phyloP scores from a whole-genome alignment of 1,140 invertebrate genomes.

The Drosophila nebulosa region DNA sequence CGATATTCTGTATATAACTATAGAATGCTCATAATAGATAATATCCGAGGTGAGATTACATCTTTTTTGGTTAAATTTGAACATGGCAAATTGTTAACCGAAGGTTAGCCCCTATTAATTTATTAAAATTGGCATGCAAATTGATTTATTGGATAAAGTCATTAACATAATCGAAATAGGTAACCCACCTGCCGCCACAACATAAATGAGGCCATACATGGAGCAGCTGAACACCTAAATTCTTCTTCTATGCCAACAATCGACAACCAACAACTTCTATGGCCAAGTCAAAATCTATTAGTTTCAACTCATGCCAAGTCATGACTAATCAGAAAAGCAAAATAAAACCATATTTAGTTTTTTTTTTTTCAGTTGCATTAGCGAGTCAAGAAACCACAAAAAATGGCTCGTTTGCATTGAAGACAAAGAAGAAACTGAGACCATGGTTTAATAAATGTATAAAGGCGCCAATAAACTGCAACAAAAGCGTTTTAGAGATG shows the following conservation, averaged over 20 bases:
- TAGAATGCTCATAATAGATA: constrained; percentile 14
- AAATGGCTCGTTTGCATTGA: constrained; percentile 48
- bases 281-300: constrained; percentile 2
- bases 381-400: constrained; percentile 12
- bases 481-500: constrained; percentile 15
- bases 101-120: constrained; percentile 50
- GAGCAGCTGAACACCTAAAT: background rate
- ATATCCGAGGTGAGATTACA: constrained; percentile 26
- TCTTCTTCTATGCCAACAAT: background rate
- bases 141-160: constrained; percentile 42
- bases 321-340: constrained; percentile 3
- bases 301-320: constrained; percentile 27
- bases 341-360: constrained; percentile 47
- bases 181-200: background rate
- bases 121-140: constrained; percentile 49
- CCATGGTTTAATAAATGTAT: constrained; percentile 17
- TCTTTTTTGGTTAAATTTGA: constrained; percentile 22
- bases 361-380: constrained; percentile 34
- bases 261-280: too few relatives aligned
- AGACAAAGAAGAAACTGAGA: constrained; percentile 30
- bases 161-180: constrained; percentile 22
- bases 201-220: constrained; percentile 38
- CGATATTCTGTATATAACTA: constrained; percentile 43
- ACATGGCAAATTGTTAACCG: constrained; percentile 28
- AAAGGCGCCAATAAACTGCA: constrained; percentile 52